Percentiles rank a stretch among this genome's conserved stretches.
phyloP scores from a whole-genome alignment of 2,113 vertebrate genomes.

The Cariama cristata region DNA sequence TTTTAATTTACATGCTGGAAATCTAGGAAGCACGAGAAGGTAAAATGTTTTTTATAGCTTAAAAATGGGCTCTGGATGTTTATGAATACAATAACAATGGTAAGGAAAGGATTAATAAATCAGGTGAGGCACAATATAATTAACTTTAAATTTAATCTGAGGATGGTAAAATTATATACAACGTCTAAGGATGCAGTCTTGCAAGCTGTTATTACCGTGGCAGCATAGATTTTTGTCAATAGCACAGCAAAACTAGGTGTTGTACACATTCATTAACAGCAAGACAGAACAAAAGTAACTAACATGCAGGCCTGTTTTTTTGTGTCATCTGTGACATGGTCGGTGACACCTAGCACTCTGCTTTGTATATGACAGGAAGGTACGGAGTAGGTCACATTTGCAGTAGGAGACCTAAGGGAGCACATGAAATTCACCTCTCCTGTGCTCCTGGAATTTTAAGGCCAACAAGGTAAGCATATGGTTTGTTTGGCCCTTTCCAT shows the following conservation, averaged over 20 bases:
- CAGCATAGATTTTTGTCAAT: background rate
- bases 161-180: background rate
- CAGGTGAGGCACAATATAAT: background rate
- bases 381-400: background rate
- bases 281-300: background rate
- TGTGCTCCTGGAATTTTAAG: background rate
- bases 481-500: background rate
- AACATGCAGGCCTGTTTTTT: fast-evolving
- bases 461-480: background rate
- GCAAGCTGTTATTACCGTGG: background rate
- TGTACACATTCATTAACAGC: background rate
- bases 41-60: background rate
- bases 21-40: background rate
- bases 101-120: constrained; percentile 7
- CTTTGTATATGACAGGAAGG: background rate
- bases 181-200: background rate
- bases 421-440: background rate
- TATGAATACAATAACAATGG: background rate
- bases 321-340: background rate
- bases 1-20: constrained; percentile 45
- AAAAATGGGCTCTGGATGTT: background rate
- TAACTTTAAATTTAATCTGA: constrained; percentile 15
- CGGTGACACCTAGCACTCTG: background rate
- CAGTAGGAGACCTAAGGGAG: background rate
- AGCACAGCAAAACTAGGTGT: background rate